Evolutionary conservation across 2,113 vertebrate species (phyloP).

Genomic region (Bungarus multicinctus): DNA sequence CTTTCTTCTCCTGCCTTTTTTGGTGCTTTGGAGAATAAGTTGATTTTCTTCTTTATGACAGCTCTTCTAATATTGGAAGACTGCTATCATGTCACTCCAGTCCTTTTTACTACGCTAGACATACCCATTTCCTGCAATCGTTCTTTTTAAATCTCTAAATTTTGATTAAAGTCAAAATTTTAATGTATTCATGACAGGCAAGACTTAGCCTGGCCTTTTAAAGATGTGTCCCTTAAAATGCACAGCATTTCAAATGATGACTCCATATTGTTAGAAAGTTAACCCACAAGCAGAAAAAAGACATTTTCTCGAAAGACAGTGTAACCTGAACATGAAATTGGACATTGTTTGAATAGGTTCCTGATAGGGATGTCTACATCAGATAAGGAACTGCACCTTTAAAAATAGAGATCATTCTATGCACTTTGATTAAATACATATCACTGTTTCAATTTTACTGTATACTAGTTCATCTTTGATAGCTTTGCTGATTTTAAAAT

Average conservation of each 20-base stretch:
- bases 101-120: too few species aligned
- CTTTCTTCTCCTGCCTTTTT: too few species aligned
- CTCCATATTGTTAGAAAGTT: neutral
- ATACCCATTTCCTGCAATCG: too few species aligned
- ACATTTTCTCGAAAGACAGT: neutral
- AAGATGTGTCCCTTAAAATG: neutral
- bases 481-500: neutral
- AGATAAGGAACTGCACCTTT: neutral
- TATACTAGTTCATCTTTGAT: neutral
- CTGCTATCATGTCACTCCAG: too few species aligned
- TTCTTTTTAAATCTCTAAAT: too few species aligned
- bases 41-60: too few species aligned
- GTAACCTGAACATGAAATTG: neutral
- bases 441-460: neutral
- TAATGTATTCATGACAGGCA: neutral
- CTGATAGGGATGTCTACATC: neutral
- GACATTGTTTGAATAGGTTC: neutral
- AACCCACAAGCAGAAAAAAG: neutral
- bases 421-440: neutral
- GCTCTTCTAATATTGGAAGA: fast-evolving
- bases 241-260: neutral
- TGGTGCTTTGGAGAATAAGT: too few species aligned
- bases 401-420: neutral
- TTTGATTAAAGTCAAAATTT: neutral
- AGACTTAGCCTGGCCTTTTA: neutral